A percentile compares a stretch with the other conserved stretches of the same genome.
phyloP scores from a whole-genome alignment of 2,797 vertebrate species.

The Ataeniobius toweri region DNA sequence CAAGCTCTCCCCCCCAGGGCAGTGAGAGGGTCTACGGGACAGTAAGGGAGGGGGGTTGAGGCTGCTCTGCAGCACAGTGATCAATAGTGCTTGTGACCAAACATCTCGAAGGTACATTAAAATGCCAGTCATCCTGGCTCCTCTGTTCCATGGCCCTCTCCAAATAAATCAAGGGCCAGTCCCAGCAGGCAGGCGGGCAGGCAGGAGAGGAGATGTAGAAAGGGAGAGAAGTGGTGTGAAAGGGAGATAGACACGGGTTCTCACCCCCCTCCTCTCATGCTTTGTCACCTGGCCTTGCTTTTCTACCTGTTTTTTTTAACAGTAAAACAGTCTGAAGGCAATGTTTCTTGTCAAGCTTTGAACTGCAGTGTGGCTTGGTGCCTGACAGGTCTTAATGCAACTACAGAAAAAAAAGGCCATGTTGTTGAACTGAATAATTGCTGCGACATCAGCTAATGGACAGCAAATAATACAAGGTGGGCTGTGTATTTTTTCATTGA shows the following conservation, averaged over 20 bases:
- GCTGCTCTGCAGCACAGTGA: conserved; percentile 68
- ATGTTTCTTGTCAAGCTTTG: conserved; percentile 13
- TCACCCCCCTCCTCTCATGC: conserved; percentile 4
- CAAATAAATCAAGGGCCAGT: conserved; percentile 82
- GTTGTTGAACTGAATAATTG: conserved; percentile 38
- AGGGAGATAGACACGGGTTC: conserved; percentile 42
- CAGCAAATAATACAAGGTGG: conserved; percentile 36
- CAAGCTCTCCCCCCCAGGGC: conserved; percentile 70
- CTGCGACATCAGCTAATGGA: conserved; percentile 52
- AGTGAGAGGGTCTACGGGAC: conserved; percentile 57
- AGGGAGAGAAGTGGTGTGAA: conserved; percentile 41
- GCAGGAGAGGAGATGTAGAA: conserved; percentile 38
- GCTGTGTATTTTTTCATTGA: conserved; percentile 39
- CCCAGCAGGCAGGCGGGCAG: conserved; percentile 73
- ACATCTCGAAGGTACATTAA: conserved; percentile 87
- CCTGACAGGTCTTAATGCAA: conserved; percentile 36
- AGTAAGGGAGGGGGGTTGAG: conserved; percentile 37
- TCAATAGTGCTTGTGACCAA: conserved; percentile 87
- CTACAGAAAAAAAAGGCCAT: conserved; percentile 18
- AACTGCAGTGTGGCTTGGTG: conserved; percentile 8
- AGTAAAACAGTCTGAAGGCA: conserved; percentile 35
- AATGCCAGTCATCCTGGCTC: conserved; percentile 82
- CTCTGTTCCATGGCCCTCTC: conserved; percentile 71
- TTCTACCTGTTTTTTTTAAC: conserved; percentile 43
- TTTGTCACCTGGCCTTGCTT: conserved; percentile 19